Conservation (phyloP, 2,797 vertebrate species). For the Thunnus albacares region DNA sequence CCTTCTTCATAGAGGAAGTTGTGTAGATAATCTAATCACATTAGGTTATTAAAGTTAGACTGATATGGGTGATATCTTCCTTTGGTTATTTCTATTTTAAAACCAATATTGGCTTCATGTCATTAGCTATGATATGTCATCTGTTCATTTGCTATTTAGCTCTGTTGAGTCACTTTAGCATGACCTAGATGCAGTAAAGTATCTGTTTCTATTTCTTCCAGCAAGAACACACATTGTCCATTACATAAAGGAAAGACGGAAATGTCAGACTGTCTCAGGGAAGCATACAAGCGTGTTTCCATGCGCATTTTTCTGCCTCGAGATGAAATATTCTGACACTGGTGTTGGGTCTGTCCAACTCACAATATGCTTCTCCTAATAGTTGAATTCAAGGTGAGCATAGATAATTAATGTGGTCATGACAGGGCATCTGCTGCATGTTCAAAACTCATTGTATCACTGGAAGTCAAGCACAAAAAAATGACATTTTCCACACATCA, state of each 20-base stretch:
- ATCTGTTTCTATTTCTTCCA: conserved; percentile 11
- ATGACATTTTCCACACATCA: conserved; percentile 38
- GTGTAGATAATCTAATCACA: conserved; percentile 15
- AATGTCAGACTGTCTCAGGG: conserved; percentile 32
- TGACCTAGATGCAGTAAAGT: conserved; percentile 41
- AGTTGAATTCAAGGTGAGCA: conserved; percentile 45
- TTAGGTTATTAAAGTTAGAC: conserved; percentile 28
- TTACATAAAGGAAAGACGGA: conserved; percentile 27
- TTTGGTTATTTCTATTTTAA: conserved; percentile 35
- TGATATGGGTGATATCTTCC: conserved; percentile 23
- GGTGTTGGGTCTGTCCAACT: not conserved
- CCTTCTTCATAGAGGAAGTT: not conserved
- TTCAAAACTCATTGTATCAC: conserved; percentile 23
- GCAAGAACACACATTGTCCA: conserved; percentile 37
- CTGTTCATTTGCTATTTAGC: conserved; percentile 8
- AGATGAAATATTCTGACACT: conserved; percentile 20
- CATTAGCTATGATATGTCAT: conserved; percentile 35
- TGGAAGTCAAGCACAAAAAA: conserved; percentile 30
- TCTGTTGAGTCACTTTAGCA: conserved; percentile 31
- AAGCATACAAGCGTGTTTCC: conserved; percentile 13
- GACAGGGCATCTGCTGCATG: conserved; percentile 21
- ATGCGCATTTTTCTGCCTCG: conserved; percentile 3
- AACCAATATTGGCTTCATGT: conserved; percentile 24
- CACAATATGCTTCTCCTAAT: conserved; percentile 15
- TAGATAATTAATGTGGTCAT: conserved; percentile 45